phyloP scores from a whole-genome alignment of 2,888 invertebrate species.

The Hirtodrosophila histrioides region DNA sequence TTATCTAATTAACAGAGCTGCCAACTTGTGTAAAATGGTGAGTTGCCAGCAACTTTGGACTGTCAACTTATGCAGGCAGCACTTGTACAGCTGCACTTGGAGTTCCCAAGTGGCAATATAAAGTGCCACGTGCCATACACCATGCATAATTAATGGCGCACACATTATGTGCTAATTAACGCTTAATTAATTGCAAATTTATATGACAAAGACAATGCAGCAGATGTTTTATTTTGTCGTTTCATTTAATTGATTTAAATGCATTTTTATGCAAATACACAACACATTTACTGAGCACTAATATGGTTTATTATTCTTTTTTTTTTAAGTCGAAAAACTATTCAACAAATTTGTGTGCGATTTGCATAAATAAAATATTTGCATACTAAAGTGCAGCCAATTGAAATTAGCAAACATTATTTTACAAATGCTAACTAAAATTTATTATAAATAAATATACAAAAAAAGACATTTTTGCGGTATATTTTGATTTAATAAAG shows the following conservation, averaged over 20 bases:
- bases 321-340: background rate
- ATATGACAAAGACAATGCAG: constrained; percentile 42
- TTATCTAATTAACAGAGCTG: background rate
- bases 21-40: constrained; percentile 1
- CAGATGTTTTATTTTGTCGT: constrained; percentile 57
- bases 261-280: constrained; percentile 61
- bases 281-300: no score
- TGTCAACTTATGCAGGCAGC: constrained; percentile 13
- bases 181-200: constrained; percentile 68
- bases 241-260: constrained; percentile 65
- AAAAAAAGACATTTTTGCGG: background rate
- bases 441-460: background rate
- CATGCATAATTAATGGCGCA: constrained; percentile 65
- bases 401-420: background rate
- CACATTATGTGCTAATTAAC: constrained; percentile 69
- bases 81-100: constrained; percentile 22
- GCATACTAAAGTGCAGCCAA: background rate
- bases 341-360: background rate
- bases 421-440: background rate
- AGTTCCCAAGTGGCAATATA: constrained; percentile 35
- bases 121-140: constrained; percentile 17
- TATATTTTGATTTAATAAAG: background rate
- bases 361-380: constrained; percentile 27
- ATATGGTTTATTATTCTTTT: no score
- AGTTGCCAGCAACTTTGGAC: constrained; percentile 1